Evolutionary conservation across 2,113 vertebrate species (phyloP), one percentile per base, ranked within the genome.

Genomic region (Nothoprocta perdicaria): DNA sequence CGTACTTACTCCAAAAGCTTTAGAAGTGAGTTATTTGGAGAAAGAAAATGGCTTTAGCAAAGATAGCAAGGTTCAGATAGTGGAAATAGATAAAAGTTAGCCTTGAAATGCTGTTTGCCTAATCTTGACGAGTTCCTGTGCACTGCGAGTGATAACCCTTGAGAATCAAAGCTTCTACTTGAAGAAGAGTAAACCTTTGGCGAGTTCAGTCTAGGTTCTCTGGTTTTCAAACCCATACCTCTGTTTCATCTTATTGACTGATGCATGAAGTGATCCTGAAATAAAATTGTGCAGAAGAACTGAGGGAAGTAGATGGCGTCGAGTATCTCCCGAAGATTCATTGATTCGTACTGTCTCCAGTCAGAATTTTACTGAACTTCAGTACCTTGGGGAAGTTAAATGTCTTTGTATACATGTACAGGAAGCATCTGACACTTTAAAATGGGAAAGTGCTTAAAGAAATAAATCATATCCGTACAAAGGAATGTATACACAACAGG

Each of bases 401-500:
- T 82, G 68, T 90, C 96, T 96, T 95, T 92, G 95, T 95, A 19
- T 95, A 21, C 89, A 97, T 95, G 94, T 81, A 94, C 96, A 96
- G 97, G 97, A 98, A 97, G 91, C 86, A 80, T 92, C 77, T 92
- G 94, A 97, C 94, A 92, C 94, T 96, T 93, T 78, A 88, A 96
- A 85, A 87, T 95, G 94, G 94, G 92, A 95, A 96, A 97, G 86
- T 92, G 91, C 91, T 96, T 96, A 94, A 81, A 84, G 57, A 93
- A 95, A 88, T 95, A 92, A 80, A 92, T 93, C 91, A 95, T 83
- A 90, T 93, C 45, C 73, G 67, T 95, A 81, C 91, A 94, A 93
- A 96, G 91, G 94, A 96, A 93, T 94, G 94, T 94, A 88, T 75
- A 95, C 68, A 71, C 84, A 97, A 92, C 86, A 95, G 92, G 91